Conservation (phyloP, 2,888 invertebrate genomes). For the Blomia tropicalis region DNA sequence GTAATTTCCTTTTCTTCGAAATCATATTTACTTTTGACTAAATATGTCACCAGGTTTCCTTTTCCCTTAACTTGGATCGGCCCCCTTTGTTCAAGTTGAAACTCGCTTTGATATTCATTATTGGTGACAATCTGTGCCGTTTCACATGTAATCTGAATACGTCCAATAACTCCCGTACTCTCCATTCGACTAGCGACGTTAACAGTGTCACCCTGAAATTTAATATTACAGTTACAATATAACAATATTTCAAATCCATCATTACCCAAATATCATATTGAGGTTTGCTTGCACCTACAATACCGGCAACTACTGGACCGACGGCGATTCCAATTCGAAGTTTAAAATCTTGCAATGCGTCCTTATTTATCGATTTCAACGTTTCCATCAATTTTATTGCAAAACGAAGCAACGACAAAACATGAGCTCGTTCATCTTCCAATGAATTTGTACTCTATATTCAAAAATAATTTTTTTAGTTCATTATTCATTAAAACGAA, state of each 20-base stretch:
- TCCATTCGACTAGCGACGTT: conserved; percentile 95
- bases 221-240: not conserved
- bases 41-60: conserved; percentile 71
- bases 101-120: conserved; percentile 34
- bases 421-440: conserved; percentile 33
- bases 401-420: conserved; percentile 48
- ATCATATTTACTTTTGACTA: conserved; percentile 41
- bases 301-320: conserved; percentile 80
- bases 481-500: not conserved
- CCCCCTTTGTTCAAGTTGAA: conserved; percentile 73
- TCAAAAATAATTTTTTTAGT: not conserved
- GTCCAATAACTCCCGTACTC: conserved; percentile 62
- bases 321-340: conserved; percentile 67
- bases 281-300: conserved; percentile 51
- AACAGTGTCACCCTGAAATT: conserved; percentile 58
- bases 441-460: conserved; percentile 19
- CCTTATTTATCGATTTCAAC: conserved; percentile 44
- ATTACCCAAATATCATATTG: conserved; percentile 30
- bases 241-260: not conserved
- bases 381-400: conserved; percentile 54
- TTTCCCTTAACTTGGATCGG: conserved; percentile 89
- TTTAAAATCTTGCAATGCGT: conserved; percentile 44
- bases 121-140: conserved; percentile 56
- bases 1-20: conserved; percentile 21
- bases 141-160: conserved; percentile 65